Evolutionary conservation across 2,113 vertebrate genomes (phyloP).

Genomic region (Saguinus imperator): DNA sequence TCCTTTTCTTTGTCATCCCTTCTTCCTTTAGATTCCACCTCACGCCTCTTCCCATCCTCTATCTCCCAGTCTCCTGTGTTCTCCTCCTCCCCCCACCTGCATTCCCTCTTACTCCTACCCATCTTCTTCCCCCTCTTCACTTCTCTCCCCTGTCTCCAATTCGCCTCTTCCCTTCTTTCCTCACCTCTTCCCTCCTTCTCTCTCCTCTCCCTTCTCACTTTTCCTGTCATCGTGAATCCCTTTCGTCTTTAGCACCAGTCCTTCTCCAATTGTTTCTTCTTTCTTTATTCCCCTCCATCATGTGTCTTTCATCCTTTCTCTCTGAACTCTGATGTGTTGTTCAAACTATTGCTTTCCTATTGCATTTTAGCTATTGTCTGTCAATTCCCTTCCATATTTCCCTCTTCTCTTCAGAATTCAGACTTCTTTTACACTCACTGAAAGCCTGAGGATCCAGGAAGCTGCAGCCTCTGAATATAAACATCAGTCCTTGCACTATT

Average conservation of each 20-base stretch:
- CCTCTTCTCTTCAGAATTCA: neutral
- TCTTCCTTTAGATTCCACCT: neutral
- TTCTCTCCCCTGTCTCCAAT: too few species aligned
- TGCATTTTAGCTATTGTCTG: neutral
- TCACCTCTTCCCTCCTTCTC: neutral
- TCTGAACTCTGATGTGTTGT: neutral
- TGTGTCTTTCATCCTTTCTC: neutral
- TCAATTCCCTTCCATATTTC: neutral
- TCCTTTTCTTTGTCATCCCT: too few species aligned
- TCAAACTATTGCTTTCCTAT: neutral
- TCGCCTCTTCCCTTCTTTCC: too few species aligned
- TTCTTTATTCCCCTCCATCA: neutral
- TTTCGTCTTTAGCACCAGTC: neutral
- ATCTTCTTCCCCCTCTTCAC: neutral
- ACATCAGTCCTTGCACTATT: neutral
- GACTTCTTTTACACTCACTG: neutral
- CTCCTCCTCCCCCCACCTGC: too few species aligned
- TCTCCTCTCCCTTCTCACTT: neutral
- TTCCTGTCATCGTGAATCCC: neutral
- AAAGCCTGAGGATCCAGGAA: neutral
- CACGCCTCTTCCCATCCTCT: neutral
- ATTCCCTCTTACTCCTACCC: neutral
- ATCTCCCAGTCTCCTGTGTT: neutral
- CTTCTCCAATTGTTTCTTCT: neutral
- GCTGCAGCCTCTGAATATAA: neutral